Conservation (phyloP, 1,140 invertebrate species). For the Drosophila chauvacae region DNA sequence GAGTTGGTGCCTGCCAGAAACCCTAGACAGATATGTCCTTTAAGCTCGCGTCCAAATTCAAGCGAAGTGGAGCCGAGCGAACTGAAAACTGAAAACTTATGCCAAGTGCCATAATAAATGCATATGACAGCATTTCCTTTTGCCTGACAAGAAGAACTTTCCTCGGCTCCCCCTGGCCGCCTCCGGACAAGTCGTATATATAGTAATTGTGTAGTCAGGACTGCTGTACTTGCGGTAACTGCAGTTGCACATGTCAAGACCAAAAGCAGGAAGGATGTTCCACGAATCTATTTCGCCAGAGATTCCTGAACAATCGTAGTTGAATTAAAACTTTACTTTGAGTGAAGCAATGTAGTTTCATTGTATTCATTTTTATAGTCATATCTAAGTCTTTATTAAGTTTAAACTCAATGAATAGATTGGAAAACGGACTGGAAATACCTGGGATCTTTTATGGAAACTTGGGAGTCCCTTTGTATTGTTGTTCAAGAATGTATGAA, state of each 20-base stretch:
- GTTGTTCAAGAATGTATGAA: too few species aligned
- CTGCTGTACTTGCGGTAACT: constrained; percentile 40
- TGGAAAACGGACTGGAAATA: background rate
- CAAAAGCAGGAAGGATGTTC: constrained; percentile 23
- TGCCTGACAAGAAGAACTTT: constrained; percentile 70
- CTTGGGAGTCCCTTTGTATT: too few species aligned
- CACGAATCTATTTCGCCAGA: background rate
- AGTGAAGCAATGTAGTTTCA: too few species aligned
- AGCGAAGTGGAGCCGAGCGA: constrained; percentile 29
- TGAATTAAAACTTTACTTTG: too few species aligned
- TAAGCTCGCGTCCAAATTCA: constrained; percentile 27
- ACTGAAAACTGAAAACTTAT: constrained; percentile 46
- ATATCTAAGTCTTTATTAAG: background rate
- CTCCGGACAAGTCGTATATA: constrained; percentile 23
- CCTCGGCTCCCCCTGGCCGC: background rate
- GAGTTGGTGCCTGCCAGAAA: background rate
- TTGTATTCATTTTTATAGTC: too few species aligned
- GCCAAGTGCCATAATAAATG: constrained; percentile 64
- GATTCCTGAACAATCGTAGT: too few species aligned
- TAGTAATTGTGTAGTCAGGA: constrained; percentile 38
- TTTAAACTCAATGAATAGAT: background rate
- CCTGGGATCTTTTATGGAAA: background rate
- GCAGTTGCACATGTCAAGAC: constrained; percentile 58
- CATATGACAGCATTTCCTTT: constrained; percentile 75
- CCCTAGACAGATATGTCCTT: background rate